Evolutionary conservation across 2,888 invertebrate species (phyloP).

Genomic region (Nephrotoma appendiculata): DNA sequence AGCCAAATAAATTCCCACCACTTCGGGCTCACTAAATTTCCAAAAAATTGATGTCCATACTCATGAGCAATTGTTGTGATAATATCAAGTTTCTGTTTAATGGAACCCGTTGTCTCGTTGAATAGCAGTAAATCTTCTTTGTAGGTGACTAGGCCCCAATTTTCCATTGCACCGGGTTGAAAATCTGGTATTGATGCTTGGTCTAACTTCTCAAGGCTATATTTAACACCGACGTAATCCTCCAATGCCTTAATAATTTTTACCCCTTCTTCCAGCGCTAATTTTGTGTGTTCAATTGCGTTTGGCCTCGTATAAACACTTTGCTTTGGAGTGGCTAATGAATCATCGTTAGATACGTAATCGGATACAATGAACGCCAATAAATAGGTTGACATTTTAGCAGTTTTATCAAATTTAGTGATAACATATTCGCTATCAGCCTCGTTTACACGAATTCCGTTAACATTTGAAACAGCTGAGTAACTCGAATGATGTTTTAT

Average conservation of each 20-base stretch:
- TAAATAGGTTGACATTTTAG: conserved; percentile 64
- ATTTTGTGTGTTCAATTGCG: conserved; percentile 8
- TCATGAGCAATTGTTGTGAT: conserved; percentile 29
- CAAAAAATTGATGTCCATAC: conserved; percentile 35
- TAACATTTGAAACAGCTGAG: conserved; percentile 29
- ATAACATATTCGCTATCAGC: conserved; percentile 16
- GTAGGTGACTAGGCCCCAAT: conserved; percentile 66
- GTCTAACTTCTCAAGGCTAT: conserved; percentile 62
- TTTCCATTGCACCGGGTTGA: conserved; percentile 58
- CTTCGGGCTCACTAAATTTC: conserved; percentile 26
- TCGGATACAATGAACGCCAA: conserved; percentile 68
- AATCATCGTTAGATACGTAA: conserved; percentile 26
- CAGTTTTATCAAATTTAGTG: conserved; percentile 37
- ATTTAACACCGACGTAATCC: conserved; percentile 53
- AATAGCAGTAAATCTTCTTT: conserved; percentile 33
- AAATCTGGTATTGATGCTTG: conserved; percentile 74
- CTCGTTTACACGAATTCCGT: conserved; percentile 29
- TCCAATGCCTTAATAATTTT: conserved; percentile 29
- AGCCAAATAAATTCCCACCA: conserved; percentile 44
- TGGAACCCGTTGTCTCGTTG: neutral
- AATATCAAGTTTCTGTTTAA: neutral
- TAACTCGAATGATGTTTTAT: conserved; percentile 38
- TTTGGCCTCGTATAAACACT: conserved; percentile 21
- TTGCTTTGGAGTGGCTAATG: conserved; percentile 18
- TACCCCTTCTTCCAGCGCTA: conserved; percentile 13